Conservation (phyloP, 2,888 invertebrate genomes). For the Aplocera efformata region DNA sequence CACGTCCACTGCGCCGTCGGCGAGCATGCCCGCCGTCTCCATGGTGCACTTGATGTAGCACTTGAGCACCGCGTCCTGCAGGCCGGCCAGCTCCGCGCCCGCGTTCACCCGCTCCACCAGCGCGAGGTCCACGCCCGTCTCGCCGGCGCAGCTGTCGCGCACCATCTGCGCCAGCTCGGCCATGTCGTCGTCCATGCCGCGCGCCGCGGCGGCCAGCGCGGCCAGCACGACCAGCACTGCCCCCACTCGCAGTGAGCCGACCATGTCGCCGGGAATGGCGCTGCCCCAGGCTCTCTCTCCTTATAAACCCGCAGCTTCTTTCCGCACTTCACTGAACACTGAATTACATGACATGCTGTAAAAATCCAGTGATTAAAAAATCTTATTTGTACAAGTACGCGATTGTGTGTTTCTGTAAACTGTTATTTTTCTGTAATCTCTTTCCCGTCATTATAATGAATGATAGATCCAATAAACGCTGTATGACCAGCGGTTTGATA, state of each 20-base stretch:
- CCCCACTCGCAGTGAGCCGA: background rate
- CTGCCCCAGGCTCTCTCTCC: too few species aligned
- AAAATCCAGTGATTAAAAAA: slow-evolving; percentile 43
- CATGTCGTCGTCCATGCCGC: slow-evolving; percentile 58
- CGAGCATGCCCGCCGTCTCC: slow-evolving; percentile 70
- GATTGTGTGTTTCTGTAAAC: slow-evolving; percentile 24
- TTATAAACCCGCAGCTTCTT: too few species aligned
- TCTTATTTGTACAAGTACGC: slow-evolving; percentile 34
- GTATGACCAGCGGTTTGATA: slow-evolving; percentile 7
- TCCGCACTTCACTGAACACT: slow-evolving; percentile 23
- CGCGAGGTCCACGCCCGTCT: slow-evolving; percentile 53
- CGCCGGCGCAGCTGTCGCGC: slow-evolving; percentile 57
- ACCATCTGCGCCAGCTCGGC: slow-evolving; percentile 63
- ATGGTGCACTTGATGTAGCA: slow-evolving; percentile 71
- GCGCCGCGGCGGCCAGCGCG: slow-evolving; percentile 16
- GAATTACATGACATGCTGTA: slow-evolving; percentile 39
- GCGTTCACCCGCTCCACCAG: slow-evolving; percentile 54
- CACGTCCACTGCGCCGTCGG: slow-evolving; percentile 58
- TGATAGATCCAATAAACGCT: slow-evolving; percentile 9
- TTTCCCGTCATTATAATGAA: slow-evolving; percentile 15
- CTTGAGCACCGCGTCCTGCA: slow-evolving; percentile 54
- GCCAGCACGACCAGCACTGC: slow-evolving; percentile 19
- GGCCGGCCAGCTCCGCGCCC: slow-evolving; percentile 45
- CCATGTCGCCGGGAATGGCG: slow-evolving; percentile 1
- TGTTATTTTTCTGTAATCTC: slow-evolving; percentile 27